These are phyloP conservation scores for Drosophila pachea DNA, from an alignment of 1,140 invertebrate species.

Conservation along the genomic window DNA sequence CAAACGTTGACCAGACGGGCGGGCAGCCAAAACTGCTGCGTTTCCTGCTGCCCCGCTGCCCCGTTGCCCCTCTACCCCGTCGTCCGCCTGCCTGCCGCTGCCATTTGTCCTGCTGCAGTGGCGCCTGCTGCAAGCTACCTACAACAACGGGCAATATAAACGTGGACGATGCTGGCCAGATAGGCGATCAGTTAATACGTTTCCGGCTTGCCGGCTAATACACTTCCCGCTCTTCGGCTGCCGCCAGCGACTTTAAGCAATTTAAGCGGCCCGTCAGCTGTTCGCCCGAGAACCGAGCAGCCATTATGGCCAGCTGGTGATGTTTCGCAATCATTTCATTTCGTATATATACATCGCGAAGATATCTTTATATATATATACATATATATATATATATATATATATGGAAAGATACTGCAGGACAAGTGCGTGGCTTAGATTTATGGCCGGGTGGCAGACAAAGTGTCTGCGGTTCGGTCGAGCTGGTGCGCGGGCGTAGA, in stretches of 20 bases:
- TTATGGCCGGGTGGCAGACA: constrained; percentile 73
- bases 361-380: too few relatives aligned
- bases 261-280: constrained; percentile 43
- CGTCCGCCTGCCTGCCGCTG: too few relatives aligned
- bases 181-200: constrained; percentile 73
- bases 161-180: constrained; percentile 26
- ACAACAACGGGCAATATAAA: background rate
- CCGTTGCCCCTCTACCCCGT: too few relatives aligned
- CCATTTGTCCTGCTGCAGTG: constrained; percentile 13
- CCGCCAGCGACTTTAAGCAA: constrained; percentile 45
- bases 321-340: constrained; percentile 72
- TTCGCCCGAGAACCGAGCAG: constrained; percentile 27
- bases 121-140: constrained; percentile 21
- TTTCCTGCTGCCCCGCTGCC: too few relatives aligned
- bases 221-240: constrained; percentile 61
- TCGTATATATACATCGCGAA: constrained; percentile 44
- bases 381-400: too few relatives aligned
- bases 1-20: constrained; percentile 41
- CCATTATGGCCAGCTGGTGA: constrained; percentile 75
- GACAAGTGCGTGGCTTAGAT: constrained; percentile 42
- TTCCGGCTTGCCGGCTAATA: constrained; percentile 69
- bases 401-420: constrained; percentile 3
- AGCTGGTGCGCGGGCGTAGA: background rate
- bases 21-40: constrained; percentile 38
- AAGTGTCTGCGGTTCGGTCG: constrained; percentile 75